Evolutionary conservation across 2,113 vertebrate species (phyloP), one percentile per base, ranked within the genome.

Genomic region (Miniopterus natalensis): DNA sequence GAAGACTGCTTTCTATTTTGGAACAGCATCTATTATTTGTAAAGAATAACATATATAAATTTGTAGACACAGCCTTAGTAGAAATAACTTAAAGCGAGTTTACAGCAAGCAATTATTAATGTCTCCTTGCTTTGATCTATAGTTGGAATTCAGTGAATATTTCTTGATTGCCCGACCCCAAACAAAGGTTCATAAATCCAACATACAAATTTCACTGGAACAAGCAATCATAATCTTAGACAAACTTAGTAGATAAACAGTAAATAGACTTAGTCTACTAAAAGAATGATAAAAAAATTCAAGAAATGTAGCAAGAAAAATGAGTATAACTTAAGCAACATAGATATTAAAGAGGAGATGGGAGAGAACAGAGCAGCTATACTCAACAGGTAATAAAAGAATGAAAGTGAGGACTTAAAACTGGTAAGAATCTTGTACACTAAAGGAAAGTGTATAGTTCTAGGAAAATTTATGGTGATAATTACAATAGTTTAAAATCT

Each of bases 151-250:
- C 11, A 31, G 61, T 81, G 89, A 89, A 57, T 79, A 87, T 45
- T 96, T 90, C 74, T 63, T 71, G 59, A 75, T 49, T 63, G 17
- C 2, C 45, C 74, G 29, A 68, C 57, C 51, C 15, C 45, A 84
- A 88, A 92, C 45, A 84, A 88, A 92, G 15, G 23, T 59, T 74
- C 84, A 88, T 23, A 94, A 77, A 84, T 84, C 55, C 17, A 94
- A 88, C 25, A 73, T 36, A 77, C 0, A 84, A 55, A 91, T 45
- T 55, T 94, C 68, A 53, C 6, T 75, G 73, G 51, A 94, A 81
- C 31, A 91, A 91, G 20, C 21, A 92, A 84, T 79, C 13, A 66
- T 31, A 83, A 75, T 27, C 66, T 80, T 47, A 36, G n/a, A 93
- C 40, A 96, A 42, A 90, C 7, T 55, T 80, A 70, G 59, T 53